These are phyloP conservation scores for Coecobrya sp. DNA, from an alignment of 2,888 invertebrate genomes.

Conservation along the genomic window DNA sequence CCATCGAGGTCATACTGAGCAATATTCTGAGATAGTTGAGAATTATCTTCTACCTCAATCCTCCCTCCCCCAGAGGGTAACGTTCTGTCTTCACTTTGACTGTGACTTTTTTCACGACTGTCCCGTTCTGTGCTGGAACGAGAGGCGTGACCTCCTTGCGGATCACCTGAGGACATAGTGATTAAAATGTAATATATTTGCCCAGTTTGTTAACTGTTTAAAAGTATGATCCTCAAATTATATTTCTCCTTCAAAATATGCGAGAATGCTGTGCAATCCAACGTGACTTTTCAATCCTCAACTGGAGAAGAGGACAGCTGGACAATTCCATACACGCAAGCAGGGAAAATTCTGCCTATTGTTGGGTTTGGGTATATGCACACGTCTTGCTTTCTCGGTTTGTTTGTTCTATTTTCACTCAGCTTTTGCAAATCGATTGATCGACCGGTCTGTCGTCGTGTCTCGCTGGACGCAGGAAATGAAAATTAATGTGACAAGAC, in stretches of 20 bases:
- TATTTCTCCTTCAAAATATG: background rate
- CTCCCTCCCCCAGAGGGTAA: slow-evolving; percentile 37
- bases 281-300: too few species aligned
- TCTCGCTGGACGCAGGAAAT: background rate
- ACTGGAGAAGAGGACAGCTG: slow-evolving; percentile 12
- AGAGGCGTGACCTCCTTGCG: slow-evolving; percentile 33
- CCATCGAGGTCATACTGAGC: slow-evolving; percentile 80
- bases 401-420: slow-evolving; percentile 24
- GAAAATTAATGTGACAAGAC: slow-evolving; percentile 9
- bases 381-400: background rate
- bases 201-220: too few species aligned
- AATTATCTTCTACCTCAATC: slow-evolving; percentile 73
- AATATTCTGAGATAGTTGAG: slow-evolving; percentile 60
- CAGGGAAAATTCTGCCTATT: too few species aligned
- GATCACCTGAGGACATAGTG: slow-evolving; percentile 33
- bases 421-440: slow-evolving; percentile 45
- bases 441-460: slow-evolving; percentile 28
- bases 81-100: slow-evolving; percentile 79
- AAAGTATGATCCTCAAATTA: too few species aligned
- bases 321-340: background rate
- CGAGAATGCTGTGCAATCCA: too few species aligned
- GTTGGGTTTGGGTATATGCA: background rate
- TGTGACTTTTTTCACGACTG: slow-evolving; percentile 82
- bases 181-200: background rate
- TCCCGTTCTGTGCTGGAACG: slow-evolving; percentile 82